Evolutionary conservation across 2,888 invertebrate species (phyloP).

Genomic region (Ormyrus pomaceus): DNA sequence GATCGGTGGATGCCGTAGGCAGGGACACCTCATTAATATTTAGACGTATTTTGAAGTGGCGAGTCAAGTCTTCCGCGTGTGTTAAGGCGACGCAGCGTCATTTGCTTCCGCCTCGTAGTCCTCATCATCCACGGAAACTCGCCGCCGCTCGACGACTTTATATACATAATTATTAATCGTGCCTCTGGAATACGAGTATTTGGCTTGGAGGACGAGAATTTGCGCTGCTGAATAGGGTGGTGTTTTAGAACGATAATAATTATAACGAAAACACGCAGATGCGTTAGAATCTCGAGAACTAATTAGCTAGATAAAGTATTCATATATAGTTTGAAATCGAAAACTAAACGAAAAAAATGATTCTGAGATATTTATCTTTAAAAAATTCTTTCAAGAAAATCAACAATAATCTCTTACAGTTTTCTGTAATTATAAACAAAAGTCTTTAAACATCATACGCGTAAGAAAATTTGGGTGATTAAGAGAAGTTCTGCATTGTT

Average conservation of each 20-base stretch:
- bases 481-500: background rate
- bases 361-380: background rate
- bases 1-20: slow-evolving; percentile 68
- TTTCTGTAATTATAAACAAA: too few relatives aligned
- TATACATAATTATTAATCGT: slow-evolving; percentile 70
- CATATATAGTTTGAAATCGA: too few relatives aligned
- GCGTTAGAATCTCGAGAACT: too few relatives aligned
- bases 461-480: background rate
- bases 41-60: slow-evolving; percentile 73
- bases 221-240: too few relatives aligned
- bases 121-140: slow-evolving; percentile 52
- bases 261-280: too few relatives aligned
- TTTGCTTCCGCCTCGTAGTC: slow-evolving; percentile 50
- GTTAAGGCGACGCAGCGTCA: slow-evolving; percentile 56
- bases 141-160: slow-evolving; percentile 61
- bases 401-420: too few relatives aligned
- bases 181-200: slow-evolving; percentile 56
- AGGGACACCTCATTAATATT: slow-evolving; percentile 75
- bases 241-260: too few relatives aligned
- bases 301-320: background rate
- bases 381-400: too few relatives aligned
- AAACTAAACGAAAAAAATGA: too few relatives aligned
- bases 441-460: too few relatives aligned
- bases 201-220: background rate
- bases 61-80: slow-evolving; percentile 44